Evolutionary conservation across 2,113 vertebrate genomes (phyloP), one percentile per base, ranked within the genome.

Genomic region (Oryzias javanicus): DNA sequence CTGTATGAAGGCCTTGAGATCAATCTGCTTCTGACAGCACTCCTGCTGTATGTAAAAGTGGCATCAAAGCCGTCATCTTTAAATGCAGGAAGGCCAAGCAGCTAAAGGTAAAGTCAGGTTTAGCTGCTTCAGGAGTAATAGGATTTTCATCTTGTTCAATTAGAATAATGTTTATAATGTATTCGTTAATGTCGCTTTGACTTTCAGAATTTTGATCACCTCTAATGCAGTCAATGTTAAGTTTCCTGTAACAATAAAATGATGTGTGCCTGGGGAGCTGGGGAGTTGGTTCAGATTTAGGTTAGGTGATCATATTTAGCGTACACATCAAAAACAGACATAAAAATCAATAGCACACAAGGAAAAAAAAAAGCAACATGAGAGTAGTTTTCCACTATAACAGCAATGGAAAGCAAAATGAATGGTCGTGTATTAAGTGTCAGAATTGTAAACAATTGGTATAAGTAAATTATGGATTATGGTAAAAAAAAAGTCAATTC

Each of bases 1-100:
- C 82, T 83, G 76, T 62, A 78, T 72, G 73, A 83, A 79, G 74
- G 67, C 72, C 80, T 80, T 80, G 70, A 49, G 52, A 59, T 76
- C 75, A 58, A 80, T 72, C 70, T 72, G 63, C 46, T 68, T 72
- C 62, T 72, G 60, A 75, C 74, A 66, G 64, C 54, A 59, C 57
- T 64, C 44, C 69, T 66, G 55, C 57, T 72, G 49, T 60, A 72
- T 72, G 49, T 70, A 82, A 65, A 79, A 40, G 55, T 41, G 35
- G 55, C 67, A 74, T 70, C 49, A 76, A 72, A 81, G 60, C 49
- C 66, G 56, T 73, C 48, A 60, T 70, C 66, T 72, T 73, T 24
- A 70, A 58, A 82, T 80, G 72, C 56, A 70, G 64, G 42, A 58
- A 42, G 58, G 62, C 63, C 68, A 55, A 66, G 57, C 25, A 69